Base-by-base conservation (phyloP, 2,888 invertebrate species). In the Bembecia ichneumoniformis region DNA sequence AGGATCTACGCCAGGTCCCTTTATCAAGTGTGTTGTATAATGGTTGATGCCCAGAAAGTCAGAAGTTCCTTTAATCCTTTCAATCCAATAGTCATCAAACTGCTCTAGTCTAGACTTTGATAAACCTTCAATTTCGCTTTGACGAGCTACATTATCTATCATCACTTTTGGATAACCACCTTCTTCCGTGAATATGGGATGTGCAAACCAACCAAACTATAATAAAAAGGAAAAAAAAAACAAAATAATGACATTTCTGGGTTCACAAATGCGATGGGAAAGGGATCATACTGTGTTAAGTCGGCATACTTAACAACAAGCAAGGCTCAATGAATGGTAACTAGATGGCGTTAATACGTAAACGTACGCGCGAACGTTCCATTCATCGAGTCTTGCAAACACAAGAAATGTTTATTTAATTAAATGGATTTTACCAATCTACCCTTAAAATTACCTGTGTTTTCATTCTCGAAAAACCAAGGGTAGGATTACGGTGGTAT, bases 141-240 rank as follows among this genome's bases (percentile, higher is more conserved):
- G 78, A 11, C 64, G 71, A 1, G 74, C 82, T 1, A 89, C 74
- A 49, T 82, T 83, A 48, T 84, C 81, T 3, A 87, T 56, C 88
- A 89, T 88, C 0, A 68, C 80, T 2, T 71, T 55, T 10, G 89
- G 89, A 58, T 87, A 89, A 15, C 88, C 88, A 45, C 89, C 89
- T 56, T 79, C 70, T 47, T 69, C 61, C 1, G 87, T 82, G 63
- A 87, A 88, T 51, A 89, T 87, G 0, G 89, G 88, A 59, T 88
- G 83, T 0, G 88, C 88, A 56, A 88, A 88, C 88, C 88, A 88
- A 54, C 89, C 89, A 52, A 88, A 84, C 88, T 88, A 63, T 45
- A 69, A 59, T 28, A 28, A 28, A 28, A 17, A 43, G 43, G 52
- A 10, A 14, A 17, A 43, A 9, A 17, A 43, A 44, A 53, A 10